Evolutionary conservation across 2,113 vertebrate species (phyloP), one percentile per base, ranked within the genome.

Genomic region (Coreoperca whiteheadi): DNA sequence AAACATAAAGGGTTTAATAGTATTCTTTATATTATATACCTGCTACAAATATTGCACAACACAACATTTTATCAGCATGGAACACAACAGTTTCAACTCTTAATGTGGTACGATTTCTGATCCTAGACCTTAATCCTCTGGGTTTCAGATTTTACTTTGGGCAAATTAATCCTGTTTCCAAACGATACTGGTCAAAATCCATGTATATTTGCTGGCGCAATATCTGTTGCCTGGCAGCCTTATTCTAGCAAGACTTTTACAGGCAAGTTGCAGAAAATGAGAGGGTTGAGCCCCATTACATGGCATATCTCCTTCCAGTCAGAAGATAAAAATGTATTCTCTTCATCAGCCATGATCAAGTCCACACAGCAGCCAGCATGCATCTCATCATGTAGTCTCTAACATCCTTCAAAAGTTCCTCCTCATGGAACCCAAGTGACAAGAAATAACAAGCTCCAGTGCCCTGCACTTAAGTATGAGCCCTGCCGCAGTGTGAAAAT

Each of bases 401-500:
- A 83, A 85, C 86, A 91, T 91, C 86, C 86, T 91, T 90, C 82
- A 88, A 57, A 90, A 80, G 73, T 73, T 84, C 72, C 72, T 28
- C 56, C 79, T 83, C 76, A 46, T 75, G 72, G 77, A 91, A 56
- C 87, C 84, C 81, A 82, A 89, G 84, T 78, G 81, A 77, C 74
- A 79, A 81, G 82, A 89, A 89, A 87, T 92, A 91, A 92, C 86
- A 86, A 90, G 89, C 88, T 88, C 69, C 79, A 85, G 74, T 79
- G 82, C 77, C 82, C 77, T 71, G 77, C 60, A 63, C 86, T 82
- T 88, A 60, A 83, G 74, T 65, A 46, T 12, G 28, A 77, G 81
- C 53, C 30, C 63, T 73, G 79, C 78, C 0, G 66, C 88, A 71
- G 87, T 72, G 79, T 87, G 83, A 91, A 91, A 85, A 87, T 88